These are phyloP conservation scores for Drosophila setifemur DNA, from an alignment of 1,140 invertebrate species.

Conservation along the genomic window DNA sequence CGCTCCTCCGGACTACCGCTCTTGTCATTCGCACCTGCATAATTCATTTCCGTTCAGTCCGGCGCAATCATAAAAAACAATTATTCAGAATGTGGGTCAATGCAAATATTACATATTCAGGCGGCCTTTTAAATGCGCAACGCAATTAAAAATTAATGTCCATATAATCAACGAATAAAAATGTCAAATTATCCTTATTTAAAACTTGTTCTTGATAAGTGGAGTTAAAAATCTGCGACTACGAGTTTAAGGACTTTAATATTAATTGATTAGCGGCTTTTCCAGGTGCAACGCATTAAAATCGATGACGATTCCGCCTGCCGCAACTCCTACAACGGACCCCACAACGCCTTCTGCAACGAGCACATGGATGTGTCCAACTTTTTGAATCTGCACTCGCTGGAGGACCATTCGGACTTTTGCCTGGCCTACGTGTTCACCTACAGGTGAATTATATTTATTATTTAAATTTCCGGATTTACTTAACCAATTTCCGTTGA, in stretches of 20 bases:
- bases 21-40: no score
- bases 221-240: background rate
- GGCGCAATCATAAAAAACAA: background rate
- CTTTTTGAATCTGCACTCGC: slow-evolving; percentile 98
- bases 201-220: background rate
- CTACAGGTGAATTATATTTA: slow-evolving; percentile 85
- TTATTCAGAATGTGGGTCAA: background rate
- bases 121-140: background rate
- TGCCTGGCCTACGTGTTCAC: slow-evolving; percentile 99
- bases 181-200: background rate
- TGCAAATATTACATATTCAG: background rate
- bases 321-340: slow-evolving; percentile 85
- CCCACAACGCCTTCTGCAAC: slow-evolving; percentile 96
- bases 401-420: slow-evolving; percentile 98
- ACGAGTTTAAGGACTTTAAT: slow-evolving; percentile 1
- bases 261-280: background rate
- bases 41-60: background rate
- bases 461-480: background rate
- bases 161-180: background rate
- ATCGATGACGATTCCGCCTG: slow-evolving; percentile 95
- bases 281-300: slow-evolving; percentile 83
- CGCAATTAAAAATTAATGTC: background rate
- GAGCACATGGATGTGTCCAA: slow-evolving; percentile 99
- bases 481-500: background rate
- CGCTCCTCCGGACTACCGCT: background rate